Evolutionary conservation across 2,888 invertebrate species (phyloP).

Genomic region (Idaea straminata): DNA sequence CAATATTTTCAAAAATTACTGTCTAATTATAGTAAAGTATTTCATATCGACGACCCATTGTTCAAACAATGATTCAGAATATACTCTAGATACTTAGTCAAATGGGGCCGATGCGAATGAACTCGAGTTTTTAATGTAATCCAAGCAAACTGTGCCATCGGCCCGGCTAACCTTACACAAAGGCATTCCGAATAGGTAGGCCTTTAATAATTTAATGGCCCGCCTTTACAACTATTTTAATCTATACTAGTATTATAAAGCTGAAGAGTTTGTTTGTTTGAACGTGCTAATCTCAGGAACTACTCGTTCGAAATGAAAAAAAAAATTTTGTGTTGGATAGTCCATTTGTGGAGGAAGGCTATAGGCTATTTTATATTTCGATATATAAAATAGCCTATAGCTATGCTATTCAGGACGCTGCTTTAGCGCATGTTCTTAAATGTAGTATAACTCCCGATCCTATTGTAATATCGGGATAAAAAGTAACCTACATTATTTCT

Average conservation of each 20-base stretch:
- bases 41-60: conserved; percentile 45
- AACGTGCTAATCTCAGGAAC: too few species aligned
- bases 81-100: conserved; percentile 66
- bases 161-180: conserved; percentile 71
- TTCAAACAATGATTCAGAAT: conserved; percentile 62
- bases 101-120: conserved; percentile 73
- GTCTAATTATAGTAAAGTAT: conserved; percentile 7
- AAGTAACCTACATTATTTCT: too few species aligned
- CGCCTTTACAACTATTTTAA: background rate
- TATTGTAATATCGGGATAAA: too few species aligned
- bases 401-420: too few species aligned
- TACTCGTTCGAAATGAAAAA: too few species aligned
- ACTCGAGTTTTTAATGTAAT: conserved; percentile 70
- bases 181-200: conserved; percentile 51
- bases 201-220: conserved; percentile 13
- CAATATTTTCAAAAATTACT: background rate
- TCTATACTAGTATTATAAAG: background rate
- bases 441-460: too few species aligned
- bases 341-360: too few species aligned
- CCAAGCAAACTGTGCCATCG: conserved; percentile 70
- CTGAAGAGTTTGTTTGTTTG: too few species aligned
- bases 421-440: too few species aligned
- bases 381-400: too few species aligned
- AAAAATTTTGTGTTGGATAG: too few species aligned
- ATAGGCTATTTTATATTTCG: too few species aligned